These are phyloP conservation scores for Dolichomitus sp. DNA, from an alignment of 2,888 invertebrate genomes.

Conservation along the genomic window DNA sequence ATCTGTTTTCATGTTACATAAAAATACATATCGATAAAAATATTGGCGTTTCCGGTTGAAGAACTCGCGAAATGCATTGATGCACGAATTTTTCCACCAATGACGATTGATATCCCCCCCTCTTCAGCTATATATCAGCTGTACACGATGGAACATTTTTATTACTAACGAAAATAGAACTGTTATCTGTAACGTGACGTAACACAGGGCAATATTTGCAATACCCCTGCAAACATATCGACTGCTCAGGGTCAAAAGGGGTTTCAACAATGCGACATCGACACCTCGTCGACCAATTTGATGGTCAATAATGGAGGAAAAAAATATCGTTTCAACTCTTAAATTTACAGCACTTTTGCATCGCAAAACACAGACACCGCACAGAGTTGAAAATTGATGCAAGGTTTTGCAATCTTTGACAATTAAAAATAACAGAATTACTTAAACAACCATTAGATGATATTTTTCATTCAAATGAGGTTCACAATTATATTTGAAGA, in stretches of 20 bases:
- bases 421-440: neutral
- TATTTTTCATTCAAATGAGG: neutral
- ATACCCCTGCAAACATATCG: neutral
- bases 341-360: neutral
- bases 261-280: neutral
- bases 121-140: neutral
- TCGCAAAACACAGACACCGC: neutral
- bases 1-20: neutral
- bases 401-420: neutral
- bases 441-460: neutral
- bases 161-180: neutral
- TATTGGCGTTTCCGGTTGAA: neutral
- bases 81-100: constrained; percentile 17
- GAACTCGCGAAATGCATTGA: constrained; percentile 1
- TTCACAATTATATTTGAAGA: neutral
- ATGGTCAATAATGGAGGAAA: neutral
- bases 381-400: neutral
- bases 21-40: neutral
- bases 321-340: neutral
- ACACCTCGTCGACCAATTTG: neutral
- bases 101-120: neutral
- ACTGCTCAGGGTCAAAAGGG: neutral
- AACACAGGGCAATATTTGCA: neutral
- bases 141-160: constrained; percentile 5
- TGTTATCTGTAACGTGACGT: neutral